Evolutionary conservation across 1,140 invertebrate species (phyloP).

Genomic region (Heliconius himera): DNA sequence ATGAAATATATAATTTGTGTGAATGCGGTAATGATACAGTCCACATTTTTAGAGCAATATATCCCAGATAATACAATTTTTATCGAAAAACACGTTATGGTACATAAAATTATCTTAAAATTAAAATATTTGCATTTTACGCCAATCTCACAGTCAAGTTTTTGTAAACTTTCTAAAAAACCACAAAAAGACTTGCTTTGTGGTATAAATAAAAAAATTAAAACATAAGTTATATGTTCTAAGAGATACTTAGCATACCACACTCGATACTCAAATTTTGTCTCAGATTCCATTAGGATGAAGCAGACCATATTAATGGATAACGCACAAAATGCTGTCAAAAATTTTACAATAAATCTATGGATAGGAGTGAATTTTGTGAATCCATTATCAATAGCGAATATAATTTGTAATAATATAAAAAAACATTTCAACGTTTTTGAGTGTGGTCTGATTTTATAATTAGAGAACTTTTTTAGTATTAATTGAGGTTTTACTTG

Average conservation of each 20-base stretch:
- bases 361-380: no score
- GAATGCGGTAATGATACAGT: background rate
- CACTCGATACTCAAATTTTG: background rate
- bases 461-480: no score
- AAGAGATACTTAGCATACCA: background rate
- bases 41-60: background rate
- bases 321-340: no score
- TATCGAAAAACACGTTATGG: background rate
- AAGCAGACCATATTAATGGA: background rate
- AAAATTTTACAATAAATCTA: no score
- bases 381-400: no score
- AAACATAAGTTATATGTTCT: background rate
- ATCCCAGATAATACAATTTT: background rate
- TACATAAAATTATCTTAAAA: background rate
- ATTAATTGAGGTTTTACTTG: no score
- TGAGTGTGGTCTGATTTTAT: no score
- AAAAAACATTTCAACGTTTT: no score
- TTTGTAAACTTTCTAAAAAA: background rate
- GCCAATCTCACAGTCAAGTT: background rate
- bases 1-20: background rate
- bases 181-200: background rate
- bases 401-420: no score
- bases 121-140: background rate
- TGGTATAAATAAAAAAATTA: background rate
- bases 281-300: background rate